These are phyloP conservation scores for Melipona quadrifasciata DNA, from an alignment of 1,140 invertebrate genomes.

Conservation along the genomic window DNA sequence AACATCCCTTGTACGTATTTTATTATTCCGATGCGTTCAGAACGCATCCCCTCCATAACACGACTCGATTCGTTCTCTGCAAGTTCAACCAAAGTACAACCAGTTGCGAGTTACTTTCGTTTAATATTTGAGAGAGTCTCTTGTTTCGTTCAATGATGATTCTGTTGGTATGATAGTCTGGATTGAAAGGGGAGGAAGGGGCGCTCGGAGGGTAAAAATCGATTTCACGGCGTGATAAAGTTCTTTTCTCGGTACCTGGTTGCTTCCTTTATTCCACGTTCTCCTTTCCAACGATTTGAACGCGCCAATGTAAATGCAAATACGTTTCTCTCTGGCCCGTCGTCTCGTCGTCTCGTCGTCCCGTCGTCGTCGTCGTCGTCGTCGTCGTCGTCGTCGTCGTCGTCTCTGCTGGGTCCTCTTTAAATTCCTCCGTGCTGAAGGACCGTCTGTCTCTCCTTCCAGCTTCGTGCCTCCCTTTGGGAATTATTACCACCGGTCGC, in stretches of 20 bases:
- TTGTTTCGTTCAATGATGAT: background rate
- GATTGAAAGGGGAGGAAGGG: background rate
- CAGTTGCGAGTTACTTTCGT: background rate
- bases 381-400: background rate
- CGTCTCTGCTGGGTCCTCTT: conserved; percentile 42
- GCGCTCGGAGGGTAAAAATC: conserved; percentile 12
- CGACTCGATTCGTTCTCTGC: no score
- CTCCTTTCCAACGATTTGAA: conserved; percentile 63
- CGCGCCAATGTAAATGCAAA: conserved; percentile 67
- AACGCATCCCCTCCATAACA: no score
- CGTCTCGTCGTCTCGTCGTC: conserved; percentile 11
- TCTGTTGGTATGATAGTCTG: background rate
- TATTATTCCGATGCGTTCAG: no score
- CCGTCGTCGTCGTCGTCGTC: background rate
- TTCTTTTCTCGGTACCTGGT: conserved; percentile 35
- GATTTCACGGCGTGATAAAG: conserved; percentile 43
- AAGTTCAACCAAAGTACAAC: no score
- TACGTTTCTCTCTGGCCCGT: conserved; percentile 48
- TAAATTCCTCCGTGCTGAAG: conserved; percentile 66
- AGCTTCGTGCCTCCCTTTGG: conserved; percentile 54
- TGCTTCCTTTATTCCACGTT: conserved; percentile 58
- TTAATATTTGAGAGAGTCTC: background rate
- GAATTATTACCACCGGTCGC: conserved; percentile 53
- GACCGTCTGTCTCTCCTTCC: conserved; percentile 63
- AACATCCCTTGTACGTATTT: no score